Evolutionary conservation across 2,888 invertebrate genomes (phyloP).

Genomic region (Phlogophora meticulosa): DNA sequence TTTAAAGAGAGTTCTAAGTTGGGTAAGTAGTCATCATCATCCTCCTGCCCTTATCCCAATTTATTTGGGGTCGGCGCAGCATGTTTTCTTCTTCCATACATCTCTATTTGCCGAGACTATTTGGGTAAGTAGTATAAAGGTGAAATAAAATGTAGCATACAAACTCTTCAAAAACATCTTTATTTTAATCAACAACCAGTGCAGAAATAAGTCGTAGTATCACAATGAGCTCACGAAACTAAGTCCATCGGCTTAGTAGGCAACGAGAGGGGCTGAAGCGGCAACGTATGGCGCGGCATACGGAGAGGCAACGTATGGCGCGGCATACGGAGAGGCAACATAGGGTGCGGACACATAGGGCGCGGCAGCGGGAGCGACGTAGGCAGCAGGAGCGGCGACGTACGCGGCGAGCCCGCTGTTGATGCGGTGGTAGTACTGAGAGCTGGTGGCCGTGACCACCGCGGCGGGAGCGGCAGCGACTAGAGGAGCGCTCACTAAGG

Average conservation of each 20-base stretch:
- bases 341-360: slow-evolving; percentile 73
- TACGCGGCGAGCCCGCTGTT: slow-evolving; percentile 90
- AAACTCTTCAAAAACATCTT: slow-evolving; percentile 50
- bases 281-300: slow-evolving; percentile 69
- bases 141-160: slow-evolving; percentile 15
- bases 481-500: slow-evolving; percentile 78
- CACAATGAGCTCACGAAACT: slow-evolving; percentile 63
- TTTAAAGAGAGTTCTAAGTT: not conserved
- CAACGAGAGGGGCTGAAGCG: slow-evolving; percentile 69
- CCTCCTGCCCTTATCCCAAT: too few species aligned
- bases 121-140: not conserved
- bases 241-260: slow-evolving; percentile 63
- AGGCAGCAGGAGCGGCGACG: slow-evolving; percentile 84
- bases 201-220: slow-evolving; percentile 71
- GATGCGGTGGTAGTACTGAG: slow-evolving; percentile 93
- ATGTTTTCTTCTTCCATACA: too few species aligned
- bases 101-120: too few species aligned
- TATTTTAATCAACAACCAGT: slow-evolving; percentile 45
- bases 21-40: too few species aligned
- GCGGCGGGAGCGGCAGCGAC: slow-evolving; percentile 86
- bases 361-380: slow-evolving; percentile 77
- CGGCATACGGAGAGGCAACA: slow-evolving; percentile 66
- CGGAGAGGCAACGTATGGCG: slow-evolving; percentile 63
- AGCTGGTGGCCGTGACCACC: slow-evolving; percentile 92
- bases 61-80: too few species aligned